phyloP scores from a whole-genome alignment of 2,113 vertebrate species.

The Aphyosemion australe region DNA sequence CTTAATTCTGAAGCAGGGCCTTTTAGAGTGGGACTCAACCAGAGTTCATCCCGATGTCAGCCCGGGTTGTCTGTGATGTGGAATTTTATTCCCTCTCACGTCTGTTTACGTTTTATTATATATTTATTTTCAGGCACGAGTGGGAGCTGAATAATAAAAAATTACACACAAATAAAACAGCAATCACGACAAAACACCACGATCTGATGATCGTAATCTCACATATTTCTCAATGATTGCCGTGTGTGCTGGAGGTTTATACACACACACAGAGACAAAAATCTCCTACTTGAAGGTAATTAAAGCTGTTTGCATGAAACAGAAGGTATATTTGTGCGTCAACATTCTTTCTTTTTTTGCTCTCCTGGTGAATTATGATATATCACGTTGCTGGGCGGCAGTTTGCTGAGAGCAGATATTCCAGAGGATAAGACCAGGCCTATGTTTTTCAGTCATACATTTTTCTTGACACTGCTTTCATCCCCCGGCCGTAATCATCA shows the following conservation, averaged over 20 bases:
- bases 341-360: conserved; percentile 34
- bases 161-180: conserved; percentile 55
- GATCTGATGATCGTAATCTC: too few species aligned
- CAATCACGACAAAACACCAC: conserved; percentile 28
- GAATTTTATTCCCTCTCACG: conserved; percentile 80
- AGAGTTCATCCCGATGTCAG: conserved; percentile 73
- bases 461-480: conserved; percentile 84
- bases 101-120: conserved; percentile 80
- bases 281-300: conserved; percentile 59
- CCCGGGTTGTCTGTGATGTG: conserved; percentile 71
- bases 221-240: not conserved
- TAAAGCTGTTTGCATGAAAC: conserved; percentile 51
- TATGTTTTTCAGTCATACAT: conserved; percentile 80
- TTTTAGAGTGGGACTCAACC: conserved; percentile 71
- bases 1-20: conserved; percentile 71
- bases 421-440: conserved; percentile 71
- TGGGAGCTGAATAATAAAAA: conserved; percentile 77
- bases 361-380: conserved; percentile 63
- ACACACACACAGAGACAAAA: conserved; percentile 20
- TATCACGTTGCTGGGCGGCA: conserved; percentile 49
- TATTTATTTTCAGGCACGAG: conserved; percentile 75
- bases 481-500: conserved; percentile 83
- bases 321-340: conserved; percentile 50
- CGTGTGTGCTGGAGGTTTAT: conserved; percentile 19
- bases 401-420: conserved; percentile 76